Base-by-base conservation (phyloP, 1,140 invertebrate genomes). In the Achatina immaculata region DNA sequence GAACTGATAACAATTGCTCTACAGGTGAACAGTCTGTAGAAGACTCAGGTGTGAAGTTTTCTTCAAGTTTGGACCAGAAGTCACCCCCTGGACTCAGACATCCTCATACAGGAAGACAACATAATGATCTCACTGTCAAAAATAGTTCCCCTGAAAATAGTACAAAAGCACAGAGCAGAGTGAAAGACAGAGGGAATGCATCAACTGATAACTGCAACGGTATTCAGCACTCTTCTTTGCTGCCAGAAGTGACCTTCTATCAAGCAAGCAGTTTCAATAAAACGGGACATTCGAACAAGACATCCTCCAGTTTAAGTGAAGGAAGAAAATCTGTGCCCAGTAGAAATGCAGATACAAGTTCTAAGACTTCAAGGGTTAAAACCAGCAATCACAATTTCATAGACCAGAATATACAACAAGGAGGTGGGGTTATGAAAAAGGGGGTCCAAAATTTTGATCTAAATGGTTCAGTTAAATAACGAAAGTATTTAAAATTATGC, bases 381-480 rank as follows among this genome's bases (percentile, higher is more conserved):
- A 76, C 21, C 55, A 65, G 43, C 51, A 40, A 38, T 43, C 31
- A 43, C 36, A 28, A 28, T 62, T 45, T 11, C 62, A 19, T 11
- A 1, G 16, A n/a, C 36, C 36, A 34, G 24, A 31, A 76, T 62
- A 16, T 76, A 38, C 74, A 4, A 21, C 45, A 62, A 16, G 14
- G 51, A 58, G 38, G 28, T 16, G 74, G 74, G 2, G 62, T 76
- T 62, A 55, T 76, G 58, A 55, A 62, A 36, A 76, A 76, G 58
- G 74, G 74, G 14, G 62, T 76, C 21, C 4, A 62, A 43, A 55
- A 45, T 19, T 76, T 76, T 76, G 74, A 76, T n/a, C 34, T 42
- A 55, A 74, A 11, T 74, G 36, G 24, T 42, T 40, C 68, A 1
- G 6, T 71, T n/a, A n/a, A n/a, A n/a, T n/a, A n/a, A n/a, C n/a